A percentile compares a stretch with the other conserved stretches of the same genome.
Evolutionary conservation across 2,113 vertebrate species (phyloP).

Genomic region (Gambusia holbrooki): DNA sequence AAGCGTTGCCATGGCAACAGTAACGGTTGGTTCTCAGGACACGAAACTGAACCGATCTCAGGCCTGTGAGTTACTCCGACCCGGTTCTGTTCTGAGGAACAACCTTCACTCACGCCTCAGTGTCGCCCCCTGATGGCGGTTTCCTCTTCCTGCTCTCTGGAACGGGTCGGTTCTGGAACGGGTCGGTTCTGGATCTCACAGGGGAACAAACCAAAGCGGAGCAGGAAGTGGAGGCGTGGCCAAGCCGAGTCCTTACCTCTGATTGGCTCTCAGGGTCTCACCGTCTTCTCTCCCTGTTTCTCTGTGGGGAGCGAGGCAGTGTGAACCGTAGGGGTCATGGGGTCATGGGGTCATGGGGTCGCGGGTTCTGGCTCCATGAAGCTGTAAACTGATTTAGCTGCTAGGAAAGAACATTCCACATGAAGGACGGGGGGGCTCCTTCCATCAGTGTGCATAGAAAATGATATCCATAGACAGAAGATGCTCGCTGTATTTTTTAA

Average conservation of each 20-base stretch:
- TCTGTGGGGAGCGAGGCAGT: slow-evolving; percentile 95
- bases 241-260: slow-evolving; percentile 5
- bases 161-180: slow-evolving; percentile 1
- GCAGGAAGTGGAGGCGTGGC: background rate
- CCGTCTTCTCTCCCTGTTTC: slow-evolving; percentile 89
- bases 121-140: slow-evolving; percentile 30
- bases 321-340: too few species aligned
- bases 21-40: slow-evolving; percentile 79
- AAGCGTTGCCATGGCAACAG: slow-evolving; percentile 65
- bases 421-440: slow-evolving; percentile 71
- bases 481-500: slow-evolving; percentile 38
- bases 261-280: slow-evolving; percentile 60
- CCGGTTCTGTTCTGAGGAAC: slow-evolving; percentile 80
- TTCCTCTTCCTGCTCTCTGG: background rate
- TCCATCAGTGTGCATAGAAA: slow-evolving; percentile 67
- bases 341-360: too few species aligned
- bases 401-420: slow-evolving; percentile 90
- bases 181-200: background rate
- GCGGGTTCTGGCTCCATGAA: background rate
- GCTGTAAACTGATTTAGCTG: slow-evolving; percentile 50
- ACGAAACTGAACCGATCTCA: slow-evolving; percentile 69
- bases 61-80: slow-evolving; percentile 80
- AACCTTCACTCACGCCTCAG: slow-evolving; percentile 73
- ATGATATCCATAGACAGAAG: slow-evolving; percentile 44
- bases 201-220: slow-evolving; percentile 37